Conservation (phyloP, 2,113 vertebrate genomes). For the Cololabis saira region DNA sequence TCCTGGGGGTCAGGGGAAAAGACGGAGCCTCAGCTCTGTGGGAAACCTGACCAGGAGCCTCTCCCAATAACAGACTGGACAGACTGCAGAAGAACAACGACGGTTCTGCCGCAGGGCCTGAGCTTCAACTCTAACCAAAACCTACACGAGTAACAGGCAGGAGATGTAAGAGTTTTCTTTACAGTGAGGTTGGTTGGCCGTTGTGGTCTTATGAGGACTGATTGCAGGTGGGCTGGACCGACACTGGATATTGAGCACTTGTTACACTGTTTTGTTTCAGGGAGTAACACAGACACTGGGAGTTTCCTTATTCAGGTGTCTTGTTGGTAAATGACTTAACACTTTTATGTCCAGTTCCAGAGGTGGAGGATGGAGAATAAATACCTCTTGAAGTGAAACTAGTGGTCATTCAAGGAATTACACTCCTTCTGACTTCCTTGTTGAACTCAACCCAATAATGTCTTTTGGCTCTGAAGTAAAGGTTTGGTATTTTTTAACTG, state of each 20-base stretch:
- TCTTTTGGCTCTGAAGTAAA: too few species aligned
- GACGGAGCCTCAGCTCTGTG: constrained; percentile 47
- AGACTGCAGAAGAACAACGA: constrained; percentile 45
- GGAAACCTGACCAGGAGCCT: constrained; percentile 71
- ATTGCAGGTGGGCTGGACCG: constrained; percentile 15
- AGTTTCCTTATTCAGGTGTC: constrained; percentile 6
- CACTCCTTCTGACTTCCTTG: too few species aligned
- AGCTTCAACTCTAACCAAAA: constrained; percentile 35
- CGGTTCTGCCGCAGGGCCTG: constrained; percentile 22
- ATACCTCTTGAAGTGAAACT: too few species aligned
- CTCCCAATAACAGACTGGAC: constrained; percentile 65
- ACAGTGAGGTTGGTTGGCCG: constrained; percentile 49
- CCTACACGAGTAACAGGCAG: constrained; percentile 52
- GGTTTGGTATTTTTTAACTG: too few species aligned
- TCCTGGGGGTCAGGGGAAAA: constrained; percentile 54
- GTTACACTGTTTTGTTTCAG: constrained; percentile 10
- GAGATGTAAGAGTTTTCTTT: constrained; percentile 48
- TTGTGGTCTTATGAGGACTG: constrained; percentile 22
- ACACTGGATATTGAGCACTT: constrained; percentile 24
- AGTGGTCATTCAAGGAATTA: too few species aligned
- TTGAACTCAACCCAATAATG: too few species aligned
- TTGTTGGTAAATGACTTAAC: not conserved
- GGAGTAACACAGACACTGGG: not conserved
- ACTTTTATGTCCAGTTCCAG: too few species aligned
- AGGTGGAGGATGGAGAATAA: too few species aligned